Conservation (phyloP, 2,888 invertebrate species). For the Rhabditoides inermis region DNA sequence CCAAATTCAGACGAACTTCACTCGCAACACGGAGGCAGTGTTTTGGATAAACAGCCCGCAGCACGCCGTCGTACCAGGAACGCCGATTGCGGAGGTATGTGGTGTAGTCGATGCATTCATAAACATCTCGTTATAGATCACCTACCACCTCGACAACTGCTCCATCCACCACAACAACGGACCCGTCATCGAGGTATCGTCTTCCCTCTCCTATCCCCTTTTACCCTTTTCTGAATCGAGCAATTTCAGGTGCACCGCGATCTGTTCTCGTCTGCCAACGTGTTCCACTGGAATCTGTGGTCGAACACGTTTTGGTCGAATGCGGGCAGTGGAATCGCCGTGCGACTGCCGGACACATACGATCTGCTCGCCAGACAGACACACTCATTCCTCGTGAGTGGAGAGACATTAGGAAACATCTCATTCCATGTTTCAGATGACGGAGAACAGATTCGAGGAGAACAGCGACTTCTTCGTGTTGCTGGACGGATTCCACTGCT, state of each 20-base stretch:
- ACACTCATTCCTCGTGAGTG: constrained; percentile 36
- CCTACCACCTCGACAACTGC: constrained; percentile 76
- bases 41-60: constrained; percentile 51
- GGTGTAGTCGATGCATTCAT: background rate
- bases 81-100: constrained; percentile 71
- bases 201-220: background rate
- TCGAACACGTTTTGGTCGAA: constrained; percentile 68
- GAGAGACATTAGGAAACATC: background rate
- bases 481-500: constrained; percentile 86
- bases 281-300: constrained; percentile 76
- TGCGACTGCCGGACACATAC: constrained; percentile 66
- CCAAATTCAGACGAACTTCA: constrained; percentile 39
- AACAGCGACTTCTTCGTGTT: constrained; percentile 76
- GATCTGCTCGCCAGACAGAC: constrained; percentile 36
- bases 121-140: constrained; percentile 58
- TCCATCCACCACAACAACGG: constrained; percentile 77
- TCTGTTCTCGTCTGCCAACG: constrained; percentile 85
- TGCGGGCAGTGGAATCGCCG: constrained; percentile 74
- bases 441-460: constrained; percentile 63
- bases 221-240: too few species aligned
- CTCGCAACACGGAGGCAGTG: constrained; percentile 46
- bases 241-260: constrained; percentile 60
- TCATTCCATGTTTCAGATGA: constrained; percentile 29
- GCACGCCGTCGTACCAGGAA: constrained; percentile 51
- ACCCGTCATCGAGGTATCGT: constrained; percentile 62